phyloP scores from a whole-genome alignment of 2,113 vertebrate genomes.

The Neopipo cinnamomea region DNA sequence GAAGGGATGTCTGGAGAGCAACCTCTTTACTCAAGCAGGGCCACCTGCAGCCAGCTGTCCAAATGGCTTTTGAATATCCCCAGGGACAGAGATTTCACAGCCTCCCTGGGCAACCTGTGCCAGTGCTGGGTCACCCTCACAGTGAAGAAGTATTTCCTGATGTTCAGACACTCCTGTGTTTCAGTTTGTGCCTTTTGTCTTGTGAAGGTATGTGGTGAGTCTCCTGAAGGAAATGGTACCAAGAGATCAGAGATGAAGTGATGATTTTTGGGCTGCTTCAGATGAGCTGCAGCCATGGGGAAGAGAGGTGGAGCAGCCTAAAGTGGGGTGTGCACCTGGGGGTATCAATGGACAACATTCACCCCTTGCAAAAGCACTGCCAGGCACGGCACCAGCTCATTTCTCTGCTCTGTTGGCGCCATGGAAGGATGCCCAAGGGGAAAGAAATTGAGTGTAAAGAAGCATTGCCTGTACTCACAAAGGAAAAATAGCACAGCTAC shows the following conservation, averaged over 20 bases:
- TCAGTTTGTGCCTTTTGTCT: neutral
- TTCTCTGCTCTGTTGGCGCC: neutral
- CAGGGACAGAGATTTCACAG: neutral
- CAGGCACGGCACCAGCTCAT: accelerated
- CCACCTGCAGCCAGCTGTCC: neutral
- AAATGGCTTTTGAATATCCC: neutral
- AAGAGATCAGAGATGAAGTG: neutral
- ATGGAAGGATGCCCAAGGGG: neutral
- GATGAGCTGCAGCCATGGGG: neutral
- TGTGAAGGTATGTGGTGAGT: neutral
- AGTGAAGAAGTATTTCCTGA: neutral
- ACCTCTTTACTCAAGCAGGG: neutral
- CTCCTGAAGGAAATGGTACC: neutral
- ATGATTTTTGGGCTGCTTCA: neutral
- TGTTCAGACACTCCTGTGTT: neutral
- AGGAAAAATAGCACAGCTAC: neutral
- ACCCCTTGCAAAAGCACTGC: neutral
- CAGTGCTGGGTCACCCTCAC: neutral
- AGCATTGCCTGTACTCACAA: neutral
- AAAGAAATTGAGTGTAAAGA: neutral
- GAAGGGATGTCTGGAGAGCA: neutral
- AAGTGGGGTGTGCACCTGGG: neutral
- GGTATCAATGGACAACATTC: neutral
- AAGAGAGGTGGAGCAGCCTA: neutral
- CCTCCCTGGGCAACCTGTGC: neutral